Conservation (phyloP, 2,888 invertebrate genomes). For the Monopis laevigella region DNA sequence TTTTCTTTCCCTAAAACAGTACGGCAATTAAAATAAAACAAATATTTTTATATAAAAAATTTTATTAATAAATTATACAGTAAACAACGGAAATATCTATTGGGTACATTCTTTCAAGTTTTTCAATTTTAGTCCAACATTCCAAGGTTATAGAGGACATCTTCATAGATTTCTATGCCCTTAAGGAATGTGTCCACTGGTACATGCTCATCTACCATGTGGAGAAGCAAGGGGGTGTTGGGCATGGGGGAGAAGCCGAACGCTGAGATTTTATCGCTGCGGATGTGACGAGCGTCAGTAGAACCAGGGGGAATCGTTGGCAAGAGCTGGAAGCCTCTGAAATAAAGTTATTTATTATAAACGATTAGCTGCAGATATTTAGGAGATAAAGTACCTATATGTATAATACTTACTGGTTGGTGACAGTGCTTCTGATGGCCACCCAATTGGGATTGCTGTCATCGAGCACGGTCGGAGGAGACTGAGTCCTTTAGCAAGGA, state of each 20-base stretch:
- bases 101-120: neutral
- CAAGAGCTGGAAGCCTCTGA: slow-evolving; percentile 67
- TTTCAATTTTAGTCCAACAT: neutral
- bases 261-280: slow-evolving; percentile 78
- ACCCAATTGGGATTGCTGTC: slow-evolving; percentile 72
- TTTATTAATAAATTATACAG: slow-evolving; percentile 1
- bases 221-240: slow-evolving; percentile 79
- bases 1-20: too few species aligned
- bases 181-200: slow-evolving; percentile 73
- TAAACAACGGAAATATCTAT: neutral
- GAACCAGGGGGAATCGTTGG: slow-evolving; percentile 81
- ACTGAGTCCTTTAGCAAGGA: slow-evolving; percentile 64
- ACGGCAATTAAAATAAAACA: neutral
- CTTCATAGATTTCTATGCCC: slow-evolving; percentile 78
- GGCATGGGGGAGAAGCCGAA: slow-evolving; percentile 88
- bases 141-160: slow-evolving; percentile 33
- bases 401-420: slow-evolving; percentile 25
- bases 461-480: slow-evolving; percentile 65
- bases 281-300: slow-evolving; percentile 82
- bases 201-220: slow-evolving; percentile 83
- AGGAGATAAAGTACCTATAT: too few species aligned
- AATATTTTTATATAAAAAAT: neutral
- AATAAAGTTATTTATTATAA: too few species aligned
- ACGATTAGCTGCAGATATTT: too few species aligned
- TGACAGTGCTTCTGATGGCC: slow-evolving; percentile 53